Base-by-base conservation (phyloP, 2,888 invertebrate species). In the Baccha elongata region DNA sequence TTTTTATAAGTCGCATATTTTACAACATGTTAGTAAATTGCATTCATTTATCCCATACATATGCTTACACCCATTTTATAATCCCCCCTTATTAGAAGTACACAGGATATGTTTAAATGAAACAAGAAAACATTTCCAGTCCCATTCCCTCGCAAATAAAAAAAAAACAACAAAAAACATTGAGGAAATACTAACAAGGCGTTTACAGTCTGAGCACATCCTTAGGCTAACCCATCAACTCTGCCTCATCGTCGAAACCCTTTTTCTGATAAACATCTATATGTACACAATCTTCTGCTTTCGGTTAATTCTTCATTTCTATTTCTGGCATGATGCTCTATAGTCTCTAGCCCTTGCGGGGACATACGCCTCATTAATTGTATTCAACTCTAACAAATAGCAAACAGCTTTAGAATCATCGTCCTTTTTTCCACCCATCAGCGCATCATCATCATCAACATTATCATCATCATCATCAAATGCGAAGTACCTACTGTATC, bases 351-450 rank as follows among this genome's bases (percentile, higher is more conserved):
- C 29, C 73, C 79, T 73, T 62, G 79, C 46, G 80, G 74, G 62
- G 74, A 80, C 80, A 75, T 69, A 80, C 64, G 80, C 80, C 74
- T 80, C 68, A 74, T 80, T 80, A 80, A 80, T 80, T 80, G 74
- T 68, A 74, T 75, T 80, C 80, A 80, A 75, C 74, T 69, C 58
- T 69, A 65, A 69, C 74, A 80, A 62, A 80, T 80, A 80, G 55
- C 73, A 80, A 80, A 80, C 74, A 80, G 80, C 80, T 74, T 74
- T 55, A 68, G 60, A 73, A 67, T 68, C 48, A 48, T 80, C 80
- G 29, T 69, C 42, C 68, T 55, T 68, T 68, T 68, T 73, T 48
- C 26, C 15, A 15, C 62, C 55, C 73, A 32, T 42, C 64, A 71
- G 19, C 76, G 37, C 15, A 40, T 55, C 55, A 29, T 26, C 55